Evolutionary conservation across 2,797 vertebrate genomes (phyloP).

Genomic region (Darevskia nairensis): DNA sequence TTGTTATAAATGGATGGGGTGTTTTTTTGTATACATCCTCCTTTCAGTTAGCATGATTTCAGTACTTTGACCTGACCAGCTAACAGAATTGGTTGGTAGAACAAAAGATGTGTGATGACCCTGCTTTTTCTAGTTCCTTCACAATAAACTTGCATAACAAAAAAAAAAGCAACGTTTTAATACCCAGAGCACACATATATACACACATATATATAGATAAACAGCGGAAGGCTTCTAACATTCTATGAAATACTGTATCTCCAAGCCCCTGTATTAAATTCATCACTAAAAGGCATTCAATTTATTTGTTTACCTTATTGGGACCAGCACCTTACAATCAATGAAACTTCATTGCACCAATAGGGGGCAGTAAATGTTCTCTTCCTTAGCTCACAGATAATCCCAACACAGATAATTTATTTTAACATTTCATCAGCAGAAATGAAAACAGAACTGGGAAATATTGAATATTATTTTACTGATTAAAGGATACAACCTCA

Average conservation of each 20-base stretch:
- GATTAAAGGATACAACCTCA: not conserved
- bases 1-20: not conserved
- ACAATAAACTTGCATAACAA: not conserved
- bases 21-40: not conserved
- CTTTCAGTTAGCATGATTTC: conserved; percentile 7
- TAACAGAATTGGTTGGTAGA: not conserved
- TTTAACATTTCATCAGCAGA: not conserved
- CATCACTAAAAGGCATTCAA: not conserved
- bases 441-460: not conserved
- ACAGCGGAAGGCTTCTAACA: conserved; percentile 29
- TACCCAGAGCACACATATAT: conserved; percentile 2
- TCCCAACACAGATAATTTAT: not conserved
- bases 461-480: not conserved
- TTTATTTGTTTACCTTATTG: not conserved
- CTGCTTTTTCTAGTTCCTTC: conserved; percentile 49
- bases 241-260: conserved; percentile 47
- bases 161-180: conserved; percentile 53
- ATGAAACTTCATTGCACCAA: not conserved
- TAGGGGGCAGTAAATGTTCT: not conserved
- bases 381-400: conserved; percentile 13
- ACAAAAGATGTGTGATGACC: conserved; percentile 34
- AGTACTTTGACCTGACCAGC: not conserved
- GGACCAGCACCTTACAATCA: not conserved
- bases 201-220: conserved; percentile 1
- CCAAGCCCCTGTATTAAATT: not conserved